Conservation (phyloP, 2,113 vertebrate genomes). For the Arenaria interpres region DNA sequence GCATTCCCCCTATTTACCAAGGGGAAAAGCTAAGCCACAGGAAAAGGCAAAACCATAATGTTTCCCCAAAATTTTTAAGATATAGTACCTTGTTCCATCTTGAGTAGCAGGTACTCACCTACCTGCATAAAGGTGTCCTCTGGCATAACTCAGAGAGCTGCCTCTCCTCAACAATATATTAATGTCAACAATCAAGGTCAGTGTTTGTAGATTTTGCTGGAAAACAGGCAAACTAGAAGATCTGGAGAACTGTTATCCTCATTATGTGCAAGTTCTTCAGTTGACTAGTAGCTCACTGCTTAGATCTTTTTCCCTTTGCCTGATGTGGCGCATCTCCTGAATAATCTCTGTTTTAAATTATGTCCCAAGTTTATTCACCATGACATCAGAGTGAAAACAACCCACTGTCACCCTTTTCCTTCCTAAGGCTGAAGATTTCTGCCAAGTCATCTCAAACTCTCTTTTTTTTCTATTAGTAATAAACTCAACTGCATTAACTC, state of each 20-base stretch:
- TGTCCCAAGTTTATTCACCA: background rate
- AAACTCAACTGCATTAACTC: slow-evolving; percentile 16
- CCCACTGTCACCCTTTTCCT: background rate
- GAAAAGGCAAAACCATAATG: background rate
- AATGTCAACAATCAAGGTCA: background rate
- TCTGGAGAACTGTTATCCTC: background rate
- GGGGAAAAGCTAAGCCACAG: background rate
- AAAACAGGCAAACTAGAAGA: background rate
- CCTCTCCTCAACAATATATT: background rate
- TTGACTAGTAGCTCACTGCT: background rate
- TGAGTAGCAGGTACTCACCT: background rate
- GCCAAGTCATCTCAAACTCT: slow-evolving; percentile 23
- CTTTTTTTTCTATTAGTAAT: slow-evolving; percentile 19
- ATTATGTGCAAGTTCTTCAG: background rate
- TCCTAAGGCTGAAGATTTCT: slow-evolving; percentile 19
- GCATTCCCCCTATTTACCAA: background rate
- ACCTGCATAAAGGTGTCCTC: background rate
- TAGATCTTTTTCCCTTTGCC: background rate
- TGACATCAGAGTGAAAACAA: background rate
- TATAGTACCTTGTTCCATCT: background rate
- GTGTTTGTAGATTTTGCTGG: background rate
- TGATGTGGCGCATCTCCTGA: background rate
- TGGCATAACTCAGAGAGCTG: background rate
- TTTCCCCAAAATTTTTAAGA: background rate
- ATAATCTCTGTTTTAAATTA: slow-evolving; percentile 23